Evolutionary conservation across 2,113 vertebrate genomes (phyloP), one percentile per base, ranked within the genome.

Genomic region (Anhinga anhinga): DNA sequence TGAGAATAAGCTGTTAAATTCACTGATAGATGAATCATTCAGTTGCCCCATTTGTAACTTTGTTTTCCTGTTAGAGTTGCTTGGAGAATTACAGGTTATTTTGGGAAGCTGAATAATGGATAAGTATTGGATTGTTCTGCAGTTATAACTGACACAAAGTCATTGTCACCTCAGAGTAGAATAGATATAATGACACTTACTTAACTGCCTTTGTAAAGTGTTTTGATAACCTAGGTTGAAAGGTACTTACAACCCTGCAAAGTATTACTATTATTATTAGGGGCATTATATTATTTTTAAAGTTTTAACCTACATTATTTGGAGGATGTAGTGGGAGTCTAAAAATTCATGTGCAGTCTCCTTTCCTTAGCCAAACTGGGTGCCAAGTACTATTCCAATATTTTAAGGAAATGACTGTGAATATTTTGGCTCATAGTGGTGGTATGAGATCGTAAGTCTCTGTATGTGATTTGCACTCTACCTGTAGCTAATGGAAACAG

Each of bases 141-240:
- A 92, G 82, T 93, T 97, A 83, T 69, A 97, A 93, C 76, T 96
- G 92, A 91, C 88, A 92, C 45, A 94, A 94, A 97, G 71, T 88
- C 82, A 66, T 73, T 91, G 96, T 94, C 90, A 92, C 25, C 32
- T 95, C 91, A 61, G 87, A 94, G 73, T 25, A 74, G 72, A 86
- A 95, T 30, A 94, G 76, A 72, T 93, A 53, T 91, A 91, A 93
- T 96, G 80, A 96, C 73, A 85, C 83, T 94, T 94, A 88, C 89
- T 92, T 96, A 96, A 94, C 93, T 89, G 67, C 62, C 74, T 83
- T 84, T 92, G 77, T 78, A 90, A 97, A 79, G 85, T 96, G 76
- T 95, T 95, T 88, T 97, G 94, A 95, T 96, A 96, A 86, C 80
- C 53, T 44, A 26, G 63, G 83, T 20, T 91, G 94, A 93, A 95